Evolutionary conservation across 2,888 invertebrate species (phyloP).

Genomic region (Gnatocerus cornutus): DNA sequence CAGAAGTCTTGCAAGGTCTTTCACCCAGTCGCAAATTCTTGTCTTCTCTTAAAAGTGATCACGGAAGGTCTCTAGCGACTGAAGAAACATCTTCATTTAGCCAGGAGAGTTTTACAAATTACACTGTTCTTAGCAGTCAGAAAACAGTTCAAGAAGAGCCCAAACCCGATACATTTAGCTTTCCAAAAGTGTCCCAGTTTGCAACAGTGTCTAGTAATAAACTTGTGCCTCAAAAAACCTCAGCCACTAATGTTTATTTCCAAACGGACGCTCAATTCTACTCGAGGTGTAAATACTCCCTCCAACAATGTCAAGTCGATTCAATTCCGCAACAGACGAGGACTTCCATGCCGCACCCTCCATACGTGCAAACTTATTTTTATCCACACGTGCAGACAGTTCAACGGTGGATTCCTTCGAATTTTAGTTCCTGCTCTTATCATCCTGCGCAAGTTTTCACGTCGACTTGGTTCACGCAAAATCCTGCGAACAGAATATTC

Average conservation of each 20-base stretch:
- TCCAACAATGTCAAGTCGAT: slow-evolving; percentile 12
- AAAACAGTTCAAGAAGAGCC: slow-evolving; percentile 5
- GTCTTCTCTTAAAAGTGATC: slow-evolving; percentile 36
- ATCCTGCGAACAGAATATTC: slow-evolving; percentile 9
- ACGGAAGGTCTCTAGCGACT: neutral
- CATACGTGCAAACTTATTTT: slow-evolving; percentile 45
- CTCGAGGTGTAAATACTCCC: slow-evolving; percentile 4
- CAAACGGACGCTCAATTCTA: slow-evolving; percentile 12
- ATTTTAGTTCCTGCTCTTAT: slow-evolving; percentile 46
- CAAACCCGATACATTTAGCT: neutral
- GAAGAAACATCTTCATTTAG: slow-evolving; percentile 26
- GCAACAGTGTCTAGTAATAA: slow-evolving; percentile 7
- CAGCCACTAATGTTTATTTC: slow-evolving; percentile 16
- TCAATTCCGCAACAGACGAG: slow-evolving; percentile 12
- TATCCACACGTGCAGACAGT: slow-evolving; percentile 44
- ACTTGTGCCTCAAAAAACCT: slow-evolving; percentile 22
- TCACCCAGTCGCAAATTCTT: slow-evolving; percentile 21
- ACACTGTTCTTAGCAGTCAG: slow-evolving; percentile 23
- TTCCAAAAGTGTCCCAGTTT: slow-evolving; percentile 1
- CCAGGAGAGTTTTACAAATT: slow-evolving; percentile 24
- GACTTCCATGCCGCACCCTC: slow-evolving; percentile 1
- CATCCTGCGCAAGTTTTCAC: slow-evolving; percentile 31
- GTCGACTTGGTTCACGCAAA: slow-evolving; percentile 32
- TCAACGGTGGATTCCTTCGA: slow-evolving; percentile 49
- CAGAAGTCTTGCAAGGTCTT: slow-evolving; percentile 69